Evolutionary conservation across 2,797 vertebrate genomes (phyloP), one percentile per base, ranked within the genome.

Genomic region (Gymnothorax javanicus): DNA sequence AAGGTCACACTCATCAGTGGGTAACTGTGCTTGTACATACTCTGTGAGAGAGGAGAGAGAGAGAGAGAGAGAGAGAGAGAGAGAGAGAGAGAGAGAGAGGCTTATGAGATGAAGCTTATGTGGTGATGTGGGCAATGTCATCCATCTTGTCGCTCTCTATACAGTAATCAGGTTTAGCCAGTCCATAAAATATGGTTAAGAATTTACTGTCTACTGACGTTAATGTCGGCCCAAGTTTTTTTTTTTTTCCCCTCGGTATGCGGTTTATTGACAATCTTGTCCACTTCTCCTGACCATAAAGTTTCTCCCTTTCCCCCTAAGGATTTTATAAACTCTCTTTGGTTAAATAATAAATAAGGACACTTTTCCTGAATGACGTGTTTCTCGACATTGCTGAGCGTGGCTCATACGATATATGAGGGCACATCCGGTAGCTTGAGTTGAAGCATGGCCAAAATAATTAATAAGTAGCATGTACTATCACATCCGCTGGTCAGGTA

Each of bases 191-290:
- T 8, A 81, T 69, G 52, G 58, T 67, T 69, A 69, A 58, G 59
- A 75, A 82, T 86, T 64, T 56, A 57, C 79, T 71, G 79, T 83
- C 79, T 27, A 25, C 56, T 54, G 52, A 69, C n/a, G 57, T 86
- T 57, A 86, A n/a, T 56, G 50, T 82, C 86, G 83, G 27, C 50
- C 60, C 75, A 54, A 52, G n/a, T 83, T 69, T 82, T 43, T 43
- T 43, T 43, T 43, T 43, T 43, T 43, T 43, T 2, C 56, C 54
- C 20, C 59, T 17, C 56, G 77, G 50, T 25, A 13, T 82, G 60
- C 54, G 33, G 25, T 59, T 23, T 23, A 27, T 83, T 27, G 82
- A 59, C 52, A 54, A n/a, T n/a, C 59, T 25, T 52, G 52, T 69
- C 60, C 33, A 13, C 17, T 86, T 27, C 79, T 79, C 59, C 60